Base-by-base conservation (phyloP, 2,113 vertebrate genomes). In the Eulemur rufifrons region DNA sequence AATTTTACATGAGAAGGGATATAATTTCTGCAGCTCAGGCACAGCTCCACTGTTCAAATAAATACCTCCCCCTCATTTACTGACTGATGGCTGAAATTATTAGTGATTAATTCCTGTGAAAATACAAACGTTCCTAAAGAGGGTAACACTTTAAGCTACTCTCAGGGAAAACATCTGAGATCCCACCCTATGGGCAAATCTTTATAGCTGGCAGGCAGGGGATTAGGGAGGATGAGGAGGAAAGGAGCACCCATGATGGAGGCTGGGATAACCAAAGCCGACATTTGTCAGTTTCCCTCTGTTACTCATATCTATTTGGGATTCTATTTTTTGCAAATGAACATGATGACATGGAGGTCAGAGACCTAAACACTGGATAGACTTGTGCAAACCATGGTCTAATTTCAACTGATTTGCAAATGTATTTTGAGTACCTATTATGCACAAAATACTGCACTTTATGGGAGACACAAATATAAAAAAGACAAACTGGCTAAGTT, bases 1-100 rank as follows among this genome's bases (percentile, higher is more conserved):
- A 71, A 77, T 54, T 91, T 91, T 81, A 91, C 56, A 95, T 82
- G 52, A 82, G 97, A 96, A 82, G 86, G 34, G 5, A 42, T 25
- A 68, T 9, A 54, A 88, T 90, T 94, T 93, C 71, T 89, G 17
- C 34, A 93, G 32, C n/a, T 94, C 42, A 39, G 7, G 11, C 23
- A 2, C 69, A 71, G 8, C 11, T 34, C 27, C 54, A 20, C 61
- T 84, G 42, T 9, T 78, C 54, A 95, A 54, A 61, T 77, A 93
- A 88, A 89, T 50, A 45, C 76, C 52, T 54, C 27, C 66, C 27
- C 32, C 29, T 78, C 42, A 20, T 71, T 25, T 87, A 59, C 6
- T 87, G 54, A 90, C 71, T 89, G 42, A 83, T 52, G 47, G 47
- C 4, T 74, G 34, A 80, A 95, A 80, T 96, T 71, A 92, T 42